Percentiles rank a stretch among this genome's conserved stretches.
Evolutionary conservation across 2,797 vertebrate genomes (phyloP).

Genomic region (Huso huso): DNA sequence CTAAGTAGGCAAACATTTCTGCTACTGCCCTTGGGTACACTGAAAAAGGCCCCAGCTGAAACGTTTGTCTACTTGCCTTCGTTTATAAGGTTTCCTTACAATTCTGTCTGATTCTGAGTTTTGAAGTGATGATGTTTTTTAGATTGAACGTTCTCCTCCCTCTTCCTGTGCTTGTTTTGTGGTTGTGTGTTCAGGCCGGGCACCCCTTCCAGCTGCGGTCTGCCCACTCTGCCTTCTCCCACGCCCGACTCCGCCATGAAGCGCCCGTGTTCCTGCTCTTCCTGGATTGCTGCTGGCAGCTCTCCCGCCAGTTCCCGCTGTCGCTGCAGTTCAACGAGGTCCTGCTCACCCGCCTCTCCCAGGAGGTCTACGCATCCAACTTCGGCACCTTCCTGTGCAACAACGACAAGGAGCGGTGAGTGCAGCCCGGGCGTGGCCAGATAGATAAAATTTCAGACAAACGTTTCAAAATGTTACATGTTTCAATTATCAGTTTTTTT

Average conservation of each 20-base stretch:
- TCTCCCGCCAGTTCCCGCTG: conserved; percentile 73
- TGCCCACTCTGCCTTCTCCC: conserved; percentile 64
- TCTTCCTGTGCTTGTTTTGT: too few relatives aligned
- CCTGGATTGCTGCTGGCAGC: conserved; percentile 82
- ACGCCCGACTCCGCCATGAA: conserved; percentile 67
- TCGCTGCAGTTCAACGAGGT: conserved; percentile 71
- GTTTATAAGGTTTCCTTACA: too few relatives aligned
- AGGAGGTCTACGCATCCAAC: conserved; percentile 67
- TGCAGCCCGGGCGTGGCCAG: background rate
- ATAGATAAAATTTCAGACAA: background rate
- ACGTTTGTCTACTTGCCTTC: too few relatives aligned
- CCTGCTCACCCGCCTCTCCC: conserved; percentile 68
- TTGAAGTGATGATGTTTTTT: too few relatives aligned
- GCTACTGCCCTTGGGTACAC: too few relatives aligned
- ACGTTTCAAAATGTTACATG: too few relatives aligned
- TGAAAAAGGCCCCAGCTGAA: too few relatives aligned
- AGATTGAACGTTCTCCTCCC: too few relatives aligned
- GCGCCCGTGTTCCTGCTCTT: conserved; percentile 76
- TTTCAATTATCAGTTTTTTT: too few relatives aligned
- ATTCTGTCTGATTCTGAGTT: too few relatives aligned
- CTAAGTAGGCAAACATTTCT: too few relatives aligned
- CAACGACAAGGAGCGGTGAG: conserved; percentile 71
- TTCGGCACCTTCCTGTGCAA: conserved; percentile 84
- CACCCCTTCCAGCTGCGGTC: conserved; percentile 78
- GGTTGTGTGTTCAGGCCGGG: conserved; percentile 53